Conservation (phyloP, 2,113 vertebrate genomes). For the Lipophrys pholis region DNA sequence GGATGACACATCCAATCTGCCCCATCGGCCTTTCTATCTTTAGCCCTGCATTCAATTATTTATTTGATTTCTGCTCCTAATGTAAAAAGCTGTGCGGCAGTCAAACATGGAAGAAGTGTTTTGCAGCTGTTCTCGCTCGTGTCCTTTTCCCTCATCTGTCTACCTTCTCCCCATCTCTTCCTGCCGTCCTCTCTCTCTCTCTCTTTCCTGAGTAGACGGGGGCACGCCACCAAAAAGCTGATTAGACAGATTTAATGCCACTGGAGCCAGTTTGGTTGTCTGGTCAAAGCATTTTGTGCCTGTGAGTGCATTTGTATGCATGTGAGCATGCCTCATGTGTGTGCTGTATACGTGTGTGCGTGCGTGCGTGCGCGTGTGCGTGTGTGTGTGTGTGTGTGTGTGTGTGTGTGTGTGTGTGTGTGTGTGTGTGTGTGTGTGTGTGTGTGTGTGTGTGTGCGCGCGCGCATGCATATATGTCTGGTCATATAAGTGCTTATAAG, state of each 20-base stretch:
- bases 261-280: conserved; percentile 60
- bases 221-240: conserved; percentile 35
- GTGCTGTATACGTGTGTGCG: conserved; percentile 24
- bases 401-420: conserved; percentile 1
- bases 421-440: conserved; percentile 35
- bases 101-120: conserved; percentile 38
- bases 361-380: conserved; percentile 9
- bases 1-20: conserved; percentile 62
- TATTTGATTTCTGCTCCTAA: conserved; percentile 17
- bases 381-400: conserved; percentile 9
- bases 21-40: conserved; percentile 47
- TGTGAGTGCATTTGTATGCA: conserved; percentile 32
- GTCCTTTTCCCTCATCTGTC: conserved; percentile 15
- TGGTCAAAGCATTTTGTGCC: conserved; percentile 50
- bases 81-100: conserved; percentile 15
- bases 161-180: conserved; percentile 21
- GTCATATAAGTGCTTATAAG: conserved; percentile 57
- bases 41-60: conserved; percentile 49
- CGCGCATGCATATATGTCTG: not conserved
- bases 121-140: conserved; percentile 40
- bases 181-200: conserved; percentile 6
- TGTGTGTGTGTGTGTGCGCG: not conserved
- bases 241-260: conserved; percentile 61
- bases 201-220: conserved; percentile 50
- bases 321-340: conserved; percentile 7